Base-by-base conservation (phyloP, 2,888 invertebrate genomes). In the Polyommatus iphigenia region DNA sequence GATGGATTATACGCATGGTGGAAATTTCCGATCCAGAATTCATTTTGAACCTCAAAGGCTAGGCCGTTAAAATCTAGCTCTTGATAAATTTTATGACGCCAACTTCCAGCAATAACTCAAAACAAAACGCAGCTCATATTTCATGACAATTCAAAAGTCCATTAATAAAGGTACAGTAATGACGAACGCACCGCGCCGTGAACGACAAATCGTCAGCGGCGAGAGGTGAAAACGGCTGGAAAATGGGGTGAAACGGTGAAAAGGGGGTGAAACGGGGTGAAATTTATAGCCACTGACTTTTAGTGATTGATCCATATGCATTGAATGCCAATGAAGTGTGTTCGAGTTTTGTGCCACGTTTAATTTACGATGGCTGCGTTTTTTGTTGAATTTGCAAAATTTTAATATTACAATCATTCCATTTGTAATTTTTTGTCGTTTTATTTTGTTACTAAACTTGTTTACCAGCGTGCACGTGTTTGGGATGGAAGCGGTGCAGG, bases 181-280 rank as follows among this genome's bases (percentile, higher is more conserved):
- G 78, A 79, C 78, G 77, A 75, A 71, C 46, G 77, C 77, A 76
- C 59, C 71, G 78, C 73, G 36, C 59, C 82, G 82, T 83, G 84
- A 81, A 83, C 85, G 87, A 87, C 87, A 87, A 87, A 87, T 87
- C 82, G 84, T 82, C 78, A 84, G 83, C 84, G 84, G 82, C 82
- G 83, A 81, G 87, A 90, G 90, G 91, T 91, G 91, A 89, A 91
- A 90, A 89, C 88, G 87, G 86, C 86, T 88, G 91, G 91, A 90
- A 91, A 91, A 91, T 90, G 87, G 87, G 82, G 83, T 83, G 86
- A 85, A 85, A 85, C 83, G 85, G 81, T 80, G 83, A 84, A 83
- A 46, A 90, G 29, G 87, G 87, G 82, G 83, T 83, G 86, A 85
- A 85, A 85, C 67, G 67, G 83, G 85, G 81, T 80, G 83, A 84